Conservation (phyloP, 1,140 invertebrate species). For the Tribolium madens region DNA sequence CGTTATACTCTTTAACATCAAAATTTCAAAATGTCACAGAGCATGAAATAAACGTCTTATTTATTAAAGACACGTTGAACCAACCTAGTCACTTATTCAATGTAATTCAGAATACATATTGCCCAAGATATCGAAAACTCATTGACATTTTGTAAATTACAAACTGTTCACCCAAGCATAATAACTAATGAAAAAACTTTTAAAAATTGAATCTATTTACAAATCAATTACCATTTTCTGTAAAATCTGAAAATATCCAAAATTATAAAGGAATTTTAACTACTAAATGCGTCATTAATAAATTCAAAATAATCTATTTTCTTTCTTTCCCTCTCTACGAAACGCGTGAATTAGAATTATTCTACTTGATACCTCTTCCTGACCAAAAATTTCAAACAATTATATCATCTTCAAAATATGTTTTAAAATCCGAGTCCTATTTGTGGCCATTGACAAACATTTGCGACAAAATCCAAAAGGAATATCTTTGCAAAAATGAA, state of each 20-base stretch:
- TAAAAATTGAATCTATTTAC: too few relatives aligned
- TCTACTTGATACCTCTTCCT: neutral
- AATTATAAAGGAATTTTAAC: neutral
- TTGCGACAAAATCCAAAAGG: neutral
- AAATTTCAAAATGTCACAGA: neutral
- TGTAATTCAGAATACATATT: neutral
- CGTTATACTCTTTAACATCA: neutral
- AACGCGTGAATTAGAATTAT: neutral
- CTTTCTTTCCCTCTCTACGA: neutral
- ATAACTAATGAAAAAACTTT: neutral
- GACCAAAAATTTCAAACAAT: neutral
- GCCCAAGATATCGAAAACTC: neutral
- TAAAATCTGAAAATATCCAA: too few relatives aligned
- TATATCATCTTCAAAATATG: neutral
- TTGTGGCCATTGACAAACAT: neutral
- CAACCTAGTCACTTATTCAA: neutral
- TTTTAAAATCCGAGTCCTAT: neutral
- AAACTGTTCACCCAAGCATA: neutral
- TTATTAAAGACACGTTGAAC: neutral
- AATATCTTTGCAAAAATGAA: neutral
- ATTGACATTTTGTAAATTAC: neutral
- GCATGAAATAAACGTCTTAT: neutral
- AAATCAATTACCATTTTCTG: too few relatives aligned
- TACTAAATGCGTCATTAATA: too few relatives aligned
- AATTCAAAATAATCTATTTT: neutral